A percentile compares a stretch with the other conserved stretches of the same genome.
Conservation (phyloP, 1,140 invertebrate species). For the Brachionus rotundiformis region DNA sequence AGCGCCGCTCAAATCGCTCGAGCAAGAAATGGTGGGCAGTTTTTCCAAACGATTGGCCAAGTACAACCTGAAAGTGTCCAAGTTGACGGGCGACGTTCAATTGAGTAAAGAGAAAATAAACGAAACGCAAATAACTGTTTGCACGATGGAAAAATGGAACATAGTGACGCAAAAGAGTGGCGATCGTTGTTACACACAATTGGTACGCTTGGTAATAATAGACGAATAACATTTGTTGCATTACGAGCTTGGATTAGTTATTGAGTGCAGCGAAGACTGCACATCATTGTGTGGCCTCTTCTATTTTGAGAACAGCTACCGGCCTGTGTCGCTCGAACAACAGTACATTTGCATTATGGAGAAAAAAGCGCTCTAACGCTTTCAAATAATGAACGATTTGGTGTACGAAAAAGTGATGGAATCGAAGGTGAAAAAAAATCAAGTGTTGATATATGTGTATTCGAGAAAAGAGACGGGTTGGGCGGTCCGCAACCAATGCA, state of each 20-base stretch:
- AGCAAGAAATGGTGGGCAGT: conserved; percentile 96
- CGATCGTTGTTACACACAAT: conserved; percentile 91
- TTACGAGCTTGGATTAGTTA: conserved; percentile 93
- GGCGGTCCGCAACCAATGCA: conserved; percentile 90
- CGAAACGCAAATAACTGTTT: conserved; percentile 95
- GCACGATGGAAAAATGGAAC: conserved; percentile 99
- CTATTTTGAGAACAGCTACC: conserved; percentile 89
- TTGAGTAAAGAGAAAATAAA: conserved; percentile 93
- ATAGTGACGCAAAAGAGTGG: conserved; percentile 93
- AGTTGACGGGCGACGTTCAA: conserved; percentile 97
- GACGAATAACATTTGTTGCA: conserved; percentile 98
- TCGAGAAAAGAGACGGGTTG: conserved; percentile 97
- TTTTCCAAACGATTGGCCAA: conserved; percentile 75
- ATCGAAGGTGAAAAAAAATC: conserved; percentile 94
- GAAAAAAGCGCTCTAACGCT: conserved; percentile 95
- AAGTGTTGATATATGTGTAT: conserved; percentile 95
- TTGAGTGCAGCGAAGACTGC: conserved; percentile 92
- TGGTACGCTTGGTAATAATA: conserved; percentile 93
- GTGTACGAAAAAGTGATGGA: conserved; percentile 99
- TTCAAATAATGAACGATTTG: conserved; percentile 99
- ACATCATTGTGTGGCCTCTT: conserved; percentile 81
- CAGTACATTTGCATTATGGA: conserved; percentile 99
- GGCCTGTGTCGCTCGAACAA: conserved; percentile 95
- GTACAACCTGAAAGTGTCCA: conserved; percentile 90
- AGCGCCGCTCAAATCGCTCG: conserved; percentile 95